phyloP scores from a whole-genome alignment of 1,140 invertebrate genomes.

The Cotesia chilonis region DNA sequence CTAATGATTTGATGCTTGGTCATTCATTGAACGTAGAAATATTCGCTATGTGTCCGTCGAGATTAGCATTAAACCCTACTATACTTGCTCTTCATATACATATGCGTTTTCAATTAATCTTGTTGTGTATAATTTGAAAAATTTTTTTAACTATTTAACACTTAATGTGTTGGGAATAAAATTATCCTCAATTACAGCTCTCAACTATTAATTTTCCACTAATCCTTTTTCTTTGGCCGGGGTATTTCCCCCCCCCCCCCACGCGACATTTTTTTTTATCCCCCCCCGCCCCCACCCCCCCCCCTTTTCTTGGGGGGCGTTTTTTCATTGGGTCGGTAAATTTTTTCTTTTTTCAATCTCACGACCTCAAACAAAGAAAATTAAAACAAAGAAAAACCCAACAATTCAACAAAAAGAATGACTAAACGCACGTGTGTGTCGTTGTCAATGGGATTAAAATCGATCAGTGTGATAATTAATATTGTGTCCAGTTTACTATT shows the following conservation, averaged over 20 bases:
- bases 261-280: no score
- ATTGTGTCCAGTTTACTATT: slow-evolving; percentile 3
- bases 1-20: slow-evolving; percentile 28
- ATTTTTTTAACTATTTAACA: neutral
- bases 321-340: no score
- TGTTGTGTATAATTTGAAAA: no score
- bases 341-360: no score
- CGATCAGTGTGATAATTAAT: slow-evolving; percentile 23
- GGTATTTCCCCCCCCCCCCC: no score
- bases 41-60: slow-evolving; percentile 3
- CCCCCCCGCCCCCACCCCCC: no score
- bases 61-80: neutral
- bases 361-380: no score
- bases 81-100: neutral
- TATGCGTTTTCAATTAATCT: slow-evolving; percentile 2
- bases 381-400: no score
- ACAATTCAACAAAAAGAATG: no score
- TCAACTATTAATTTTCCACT: neutral
- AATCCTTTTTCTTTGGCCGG: no score
- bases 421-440: slow-evolving; percentile 1
- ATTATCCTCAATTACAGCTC: no score
- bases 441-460: neutral
- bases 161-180: neutral
- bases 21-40: slow-evolving; percentile 31
- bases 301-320: no score